Evolutionary conservation across 92 coral and sea anemone species (phyloP).

Genomic region (Chrysogorgia sp.): DNA sequence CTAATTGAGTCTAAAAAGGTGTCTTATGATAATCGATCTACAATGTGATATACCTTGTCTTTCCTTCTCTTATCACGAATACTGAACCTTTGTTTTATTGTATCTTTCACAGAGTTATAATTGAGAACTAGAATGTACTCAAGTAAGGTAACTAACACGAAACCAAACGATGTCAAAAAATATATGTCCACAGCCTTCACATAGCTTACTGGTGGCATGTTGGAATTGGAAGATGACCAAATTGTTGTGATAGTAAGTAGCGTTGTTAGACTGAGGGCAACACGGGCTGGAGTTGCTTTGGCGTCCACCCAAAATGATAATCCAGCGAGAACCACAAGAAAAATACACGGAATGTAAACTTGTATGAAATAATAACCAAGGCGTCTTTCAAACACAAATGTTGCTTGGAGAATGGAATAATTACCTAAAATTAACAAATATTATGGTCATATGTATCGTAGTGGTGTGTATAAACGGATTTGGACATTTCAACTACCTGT

Average conservation of each 20-base stretch:
- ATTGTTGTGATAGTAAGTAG: constrained; percentile 82
- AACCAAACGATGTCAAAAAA: constrained; percentile 75
- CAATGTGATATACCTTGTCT: neutral
- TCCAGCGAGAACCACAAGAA: constrained; percentile 85
- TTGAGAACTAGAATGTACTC: constrained; percentile 69
- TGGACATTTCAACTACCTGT: too few relatives aligned
- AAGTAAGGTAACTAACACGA: constrained; percentile 75
- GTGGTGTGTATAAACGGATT: too few relatives aligned
- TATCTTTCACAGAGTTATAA: constrained; percentile 4
- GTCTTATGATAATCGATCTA: too few relatives aligned
- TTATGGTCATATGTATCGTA: neutral
- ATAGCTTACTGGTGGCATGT: constrained; percentile 85
- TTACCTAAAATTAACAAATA: constrained; percentile 21
- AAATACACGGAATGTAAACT: constrained; percentile 81
- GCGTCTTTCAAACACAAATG: constrained; percentile 77
- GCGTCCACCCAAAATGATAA: constrained; percentile 85
- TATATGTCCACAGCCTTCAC: constrained; percentile 85
- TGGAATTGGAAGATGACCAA: constrained; percentile 80
- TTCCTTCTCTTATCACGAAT: neutral
- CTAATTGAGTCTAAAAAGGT: too few relatives aligned
- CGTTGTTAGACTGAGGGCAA: constrained; percentile 77
- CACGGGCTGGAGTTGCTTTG: constrained; percentile 80
- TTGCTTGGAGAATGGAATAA: constrained; percentile 61
- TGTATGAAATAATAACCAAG: constrained; percentile 77
- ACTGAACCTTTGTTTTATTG: constrained; percentile 3